These are phyloP conservation scores for Enhydra lutris DNA, from an alignment of 2,113 vertebrate genomes.

Conservation along the genomic window DNA sequence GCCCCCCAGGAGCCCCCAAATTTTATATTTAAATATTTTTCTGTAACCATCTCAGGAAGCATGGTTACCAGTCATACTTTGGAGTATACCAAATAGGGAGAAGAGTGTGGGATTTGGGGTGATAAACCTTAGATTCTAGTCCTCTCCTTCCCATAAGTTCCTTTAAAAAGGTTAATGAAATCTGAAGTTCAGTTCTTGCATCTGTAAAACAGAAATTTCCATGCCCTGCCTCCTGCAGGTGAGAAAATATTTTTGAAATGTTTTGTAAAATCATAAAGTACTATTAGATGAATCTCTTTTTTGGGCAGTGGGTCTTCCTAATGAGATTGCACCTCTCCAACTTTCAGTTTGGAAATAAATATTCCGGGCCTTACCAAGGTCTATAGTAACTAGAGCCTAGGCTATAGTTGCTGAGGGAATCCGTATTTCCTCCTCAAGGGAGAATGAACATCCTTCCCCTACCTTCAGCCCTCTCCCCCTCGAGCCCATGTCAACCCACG, in stretches of 20 bases:
- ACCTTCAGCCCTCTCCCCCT: not conserved
- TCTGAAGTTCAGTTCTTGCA: not conserved
- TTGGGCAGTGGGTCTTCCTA: not conserved
- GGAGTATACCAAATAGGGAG: not conserved
- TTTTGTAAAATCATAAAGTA: not conserved
- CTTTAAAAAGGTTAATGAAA: not conserved
- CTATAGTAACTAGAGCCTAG: not conserved
- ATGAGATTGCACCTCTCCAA: not conserved
- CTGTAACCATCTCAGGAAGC: not conserved
- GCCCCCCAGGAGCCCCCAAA: no score
- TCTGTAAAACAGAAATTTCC: not conserved
- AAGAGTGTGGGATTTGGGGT: not conserved
- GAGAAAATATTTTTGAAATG: not conserved
- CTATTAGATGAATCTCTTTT: not conserved
- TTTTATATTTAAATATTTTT: not conserved
- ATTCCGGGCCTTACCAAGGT: not conserved
- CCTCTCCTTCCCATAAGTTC: not conserved
- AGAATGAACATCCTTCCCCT: not conserved
- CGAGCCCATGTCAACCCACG: not conserved
- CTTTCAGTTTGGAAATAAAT: not conserved
- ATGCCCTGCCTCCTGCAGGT: not conserved
- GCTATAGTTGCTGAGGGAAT: not conserved
- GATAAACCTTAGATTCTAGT: not conserved
- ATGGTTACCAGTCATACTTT: not conserved
- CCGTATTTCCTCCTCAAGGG: not conserved